phyloP scores from a whole-genome alignment of 2,888 invertebrate species.

The Imbricaverruca yamaguchii region DNA sequence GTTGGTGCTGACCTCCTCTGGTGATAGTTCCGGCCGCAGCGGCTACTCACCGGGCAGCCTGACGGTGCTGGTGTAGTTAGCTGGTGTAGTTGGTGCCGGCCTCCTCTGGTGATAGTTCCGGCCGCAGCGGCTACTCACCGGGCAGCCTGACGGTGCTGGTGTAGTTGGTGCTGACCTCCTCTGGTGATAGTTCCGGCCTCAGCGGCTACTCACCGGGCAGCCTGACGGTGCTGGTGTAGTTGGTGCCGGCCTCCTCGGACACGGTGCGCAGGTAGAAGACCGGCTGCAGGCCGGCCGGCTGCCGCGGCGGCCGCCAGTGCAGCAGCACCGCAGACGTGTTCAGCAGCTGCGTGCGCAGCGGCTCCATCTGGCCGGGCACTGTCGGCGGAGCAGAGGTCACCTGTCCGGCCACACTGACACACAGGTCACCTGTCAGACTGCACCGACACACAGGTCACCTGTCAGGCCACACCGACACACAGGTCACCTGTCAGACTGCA shows the following conservation, averaged over 20 bases:
- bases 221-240: background rate
- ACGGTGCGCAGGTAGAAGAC: background rate
- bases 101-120: too few relatives aligned
- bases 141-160: too few relatives aligned
- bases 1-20: too few relatives aligned
- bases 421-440: too few relatives aligned
- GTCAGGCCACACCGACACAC: too few relatives aligned
- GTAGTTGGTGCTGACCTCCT: too few relatives aligned
- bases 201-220: background rate
- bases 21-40: background rate
- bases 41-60: background rate
- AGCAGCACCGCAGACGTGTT: constrained; percentile 1
- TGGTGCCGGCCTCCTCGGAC: background rate
- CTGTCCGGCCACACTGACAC: too few relatives aligned
- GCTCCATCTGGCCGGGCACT: constrained; percentile 10
- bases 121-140: too few relatives aligned
- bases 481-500: too few relatives aligned
- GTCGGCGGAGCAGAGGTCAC: background rate
- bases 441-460: too few relatives aligned
- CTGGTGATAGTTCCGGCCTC: background rate
- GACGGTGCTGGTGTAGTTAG: too few relatives aligned
- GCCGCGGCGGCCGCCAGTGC: background rate
- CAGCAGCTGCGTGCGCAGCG: background rate
- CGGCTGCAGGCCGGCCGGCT: background rate
- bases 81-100: too few relatives aligned